phyloP scores from a whole-genome alignment of 2,113 vertebrate genomes.

The Tragelaphus imberbis region DNA sequence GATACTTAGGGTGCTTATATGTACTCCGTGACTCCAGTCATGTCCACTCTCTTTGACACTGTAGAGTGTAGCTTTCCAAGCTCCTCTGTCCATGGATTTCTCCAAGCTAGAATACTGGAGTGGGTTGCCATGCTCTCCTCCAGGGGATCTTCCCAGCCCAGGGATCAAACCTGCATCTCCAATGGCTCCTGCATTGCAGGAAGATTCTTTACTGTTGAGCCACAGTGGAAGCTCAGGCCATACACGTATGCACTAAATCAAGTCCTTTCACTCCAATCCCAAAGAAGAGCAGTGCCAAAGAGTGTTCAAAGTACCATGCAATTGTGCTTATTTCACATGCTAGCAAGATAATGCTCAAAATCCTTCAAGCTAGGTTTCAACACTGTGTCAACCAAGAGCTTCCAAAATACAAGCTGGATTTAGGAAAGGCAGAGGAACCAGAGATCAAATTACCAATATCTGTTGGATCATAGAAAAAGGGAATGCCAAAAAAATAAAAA shows the following conservation, averaged over 20 bases:
- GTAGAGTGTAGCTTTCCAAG: not conserved
- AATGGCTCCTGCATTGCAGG: not conserved
- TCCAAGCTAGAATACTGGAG: not conserved
- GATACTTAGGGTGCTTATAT: not conserved
- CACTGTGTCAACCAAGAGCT: not conserved
- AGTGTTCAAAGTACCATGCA: not conserved
- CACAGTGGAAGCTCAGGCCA: not conserved
- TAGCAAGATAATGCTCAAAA: not conserved
- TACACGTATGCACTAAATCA: not conserved
- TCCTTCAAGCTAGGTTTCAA: not conserved
- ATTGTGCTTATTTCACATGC: not conserved
- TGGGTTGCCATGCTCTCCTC: not conserved
- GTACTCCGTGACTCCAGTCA: not conserved
- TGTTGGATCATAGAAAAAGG: not conserved
- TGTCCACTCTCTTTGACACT: not conserved
- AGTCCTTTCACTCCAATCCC: not conserved
- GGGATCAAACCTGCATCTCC: not conserved
- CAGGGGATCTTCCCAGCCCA: not conserved
- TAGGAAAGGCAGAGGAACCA: not conserved
- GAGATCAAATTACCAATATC: not conserved
- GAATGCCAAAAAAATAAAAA: not conserved
- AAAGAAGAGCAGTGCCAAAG: not conserved
- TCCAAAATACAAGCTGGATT: not conserved
- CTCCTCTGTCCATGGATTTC: not conserved
- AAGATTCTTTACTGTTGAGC: not conserved